Evolutionary conservation across 2,888 invertebrate genomes (phyloP).

Genomic region (Rotaria sp.): DNA sequence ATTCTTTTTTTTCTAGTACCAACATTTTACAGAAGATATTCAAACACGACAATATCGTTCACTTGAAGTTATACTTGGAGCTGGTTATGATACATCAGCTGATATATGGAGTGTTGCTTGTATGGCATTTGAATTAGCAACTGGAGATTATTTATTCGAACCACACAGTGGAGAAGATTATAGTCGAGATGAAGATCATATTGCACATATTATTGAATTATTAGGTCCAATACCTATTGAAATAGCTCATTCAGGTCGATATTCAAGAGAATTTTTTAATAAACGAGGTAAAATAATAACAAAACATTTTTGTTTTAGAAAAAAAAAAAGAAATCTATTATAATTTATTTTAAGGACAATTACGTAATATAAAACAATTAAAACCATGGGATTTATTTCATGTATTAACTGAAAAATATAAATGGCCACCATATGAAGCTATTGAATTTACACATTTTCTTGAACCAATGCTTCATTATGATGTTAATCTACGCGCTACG

Average conservation of each 20-base stretch:
- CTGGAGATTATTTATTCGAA: slow-evolving; percentile 97
- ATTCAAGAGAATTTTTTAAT: slow-evolving; percentile 87
- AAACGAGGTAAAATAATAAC: slow-evolving; percentile 66
- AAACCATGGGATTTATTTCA: slow-evolving; percentile 93
- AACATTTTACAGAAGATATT: slow-evolving; percentile 97
- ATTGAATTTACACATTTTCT: slow-evolving; percentile 85
- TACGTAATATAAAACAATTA: slow-evolving; percentile 84
- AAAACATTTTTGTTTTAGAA: not conserved
- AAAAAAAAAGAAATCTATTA: not conserved
- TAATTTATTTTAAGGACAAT: slow-evolving; percentile 62
- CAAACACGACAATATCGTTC: slow-evolving; percentile 96
- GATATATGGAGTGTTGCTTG: slow-evolving; percentile 99
- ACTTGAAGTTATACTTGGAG: slow-evolving; percentile 86
- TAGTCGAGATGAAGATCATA: slow-evolving; percentile 92
- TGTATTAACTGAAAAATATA: slow-evolving; percentile 90
- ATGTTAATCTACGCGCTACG: slow-evolving; percentile 81
- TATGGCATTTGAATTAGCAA: slow-evolving; percentile 97
- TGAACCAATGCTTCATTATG: slow-evolving; percentile 90
- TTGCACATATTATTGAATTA: slow-evolving; percentile 96
- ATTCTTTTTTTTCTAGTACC: slow-evolving; percentile 53
- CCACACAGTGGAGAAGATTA: slow-evolving; percentile 95
- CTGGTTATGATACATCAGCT: slow-evolving; percentile 89
- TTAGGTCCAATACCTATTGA: slow-evolving; percentile 87
- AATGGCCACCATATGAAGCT: slow-evolving; percentile 82
- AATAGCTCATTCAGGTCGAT: slow-evolving; percentile 83